Evolutionary conservation across 2,797 vertebrate species (phyloP), one percentile per base, ranked within the genome.

Genomic region (Hafferia zeledoni): DNA sequence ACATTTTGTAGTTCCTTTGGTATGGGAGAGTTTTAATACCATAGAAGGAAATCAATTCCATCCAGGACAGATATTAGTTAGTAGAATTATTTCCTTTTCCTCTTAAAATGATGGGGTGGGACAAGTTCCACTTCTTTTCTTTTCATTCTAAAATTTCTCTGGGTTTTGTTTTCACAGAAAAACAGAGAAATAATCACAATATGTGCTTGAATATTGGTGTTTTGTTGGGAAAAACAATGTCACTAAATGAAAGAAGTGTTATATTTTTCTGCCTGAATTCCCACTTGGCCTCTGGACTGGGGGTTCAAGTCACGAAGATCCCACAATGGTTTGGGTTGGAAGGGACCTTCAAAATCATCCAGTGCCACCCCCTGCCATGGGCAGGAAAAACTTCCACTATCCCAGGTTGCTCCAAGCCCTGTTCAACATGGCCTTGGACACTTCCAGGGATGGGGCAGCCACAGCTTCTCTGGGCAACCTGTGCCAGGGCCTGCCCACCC

Each of bases 401-500:
- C 6, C 56, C 56, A 70, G 43, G 23, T 0, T 25, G 56, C 16
- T 69, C 63, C 50, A 49, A 49, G 24, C 24, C 47, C 47, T 3
- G 7, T 49, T 24, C 47, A 20, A n/a, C 15, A 31, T 43, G 43
- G 23, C 18, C 19, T 50, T 37, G 49, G 71, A 0, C 27, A 69
- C 10, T 76, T 0, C 27, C 71, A 76, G 56, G 43, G 56, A 50
- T 76, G 49, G 27, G 6, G 19, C 31, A 82, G 28, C 31, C 70
- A 20, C 78, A 76, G 18, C 63, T 69, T 0, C 43, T 63, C 56
- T 69, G 63, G 13, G 5, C 31, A 49, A 4, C 35, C 41, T 55
- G 31, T 55, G 41, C 17, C 46, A 35, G 30, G 9, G 14, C 28
- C 55, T 67, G 0, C 0, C 0, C 55, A 28, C 2, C 35, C 31